Evolutionary conservation across 2,797 vertebrate genomes (phyloP).

Genomic region (Liasis olivaceus): DNA sequence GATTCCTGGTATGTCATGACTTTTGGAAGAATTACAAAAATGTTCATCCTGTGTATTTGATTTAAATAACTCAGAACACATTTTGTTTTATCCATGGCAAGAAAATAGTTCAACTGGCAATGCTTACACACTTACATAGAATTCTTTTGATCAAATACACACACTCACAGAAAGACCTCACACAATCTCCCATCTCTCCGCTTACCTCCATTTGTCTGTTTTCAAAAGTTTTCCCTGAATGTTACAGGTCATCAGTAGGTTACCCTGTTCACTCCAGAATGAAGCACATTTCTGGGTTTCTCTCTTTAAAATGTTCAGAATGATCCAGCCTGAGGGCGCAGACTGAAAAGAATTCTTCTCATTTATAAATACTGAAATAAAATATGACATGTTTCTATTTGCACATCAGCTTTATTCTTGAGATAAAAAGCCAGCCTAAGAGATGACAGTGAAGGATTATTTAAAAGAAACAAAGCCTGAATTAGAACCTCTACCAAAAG

Average conservation of each 20-base stretch:
- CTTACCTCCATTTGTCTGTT: background rate
- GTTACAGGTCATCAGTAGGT: background rate
- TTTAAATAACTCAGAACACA: background rate
- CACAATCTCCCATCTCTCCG: background rate
- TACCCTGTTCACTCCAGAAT: background rate
- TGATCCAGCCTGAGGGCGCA: background rate
- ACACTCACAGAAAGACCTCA: background rate
- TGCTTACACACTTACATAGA: background rate
- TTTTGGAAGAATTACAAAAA: background rate
- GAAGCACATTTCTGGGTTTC: background rate
- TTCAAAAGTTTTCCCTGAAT: background rate
- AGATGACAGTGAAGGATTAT: background rate
- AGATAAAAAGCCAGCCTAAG: background rate
- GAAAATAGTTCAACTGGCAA: background rate
- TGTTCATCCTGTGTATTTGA: background rate
- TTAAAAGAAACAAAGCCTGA: background rate
- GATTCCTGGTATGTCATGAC: background rate
- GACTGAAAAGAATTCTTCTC: background rate
- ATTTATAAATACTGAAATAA: background rate
- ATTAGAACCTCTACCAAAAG: background rate
- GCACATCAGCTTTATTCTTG: background rate
- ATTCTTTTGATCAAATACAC: background rate
- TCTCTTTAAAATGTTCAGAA: background rate
- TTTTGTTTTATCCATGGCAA: slow-evolving; percentile 1
- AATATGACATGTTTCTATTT: background rate